These are phyloP conservation scores for Palythoa caribaeorum DNA, from an alignment of 92 coral and sea anemone species.

Conservation along the genomic window DNA sequence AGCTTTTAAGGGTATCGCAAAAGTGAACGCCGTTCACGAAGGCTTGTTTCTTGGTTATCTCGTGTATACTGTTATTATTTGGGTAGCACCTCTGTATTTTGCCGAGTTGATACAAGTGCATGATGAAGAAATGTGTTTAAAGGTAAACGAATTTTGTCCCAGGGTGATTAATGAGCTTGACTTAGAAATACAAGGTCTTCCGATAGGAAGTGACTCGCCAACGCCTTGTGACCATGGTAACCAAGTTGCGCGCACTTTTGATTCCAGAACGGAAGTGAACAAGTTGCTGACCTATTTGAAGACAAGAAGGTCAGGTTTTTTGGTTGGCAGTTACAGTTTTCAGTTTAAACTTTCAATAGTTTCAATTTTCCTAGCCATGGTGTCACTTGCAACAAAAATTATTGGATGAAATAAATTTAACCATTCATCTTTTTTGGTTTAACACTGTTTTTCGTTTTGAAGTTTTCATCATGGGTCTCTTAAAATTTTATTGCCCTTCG, in stretches of 20 bases:
- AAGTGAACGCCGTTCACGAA: conserved; percentile 51
- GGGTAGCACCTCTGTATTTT: conserved; percentile 71
- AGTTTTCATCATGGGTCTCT: too few species aligned
- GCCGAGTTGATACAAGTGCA: conserved; percentile 60
- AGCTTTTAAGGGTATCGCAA: conserved; percentile 33
- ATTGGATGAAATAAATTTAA: conserved; percentile 30
- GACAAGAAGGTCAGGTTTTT: conserved; percentile 66
- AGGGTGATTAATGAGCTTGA: conserved; percentile 52
- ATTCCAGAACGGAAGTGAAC: conserved; percentile 67
- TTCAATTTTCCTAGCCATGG: conserved; percentile 59
- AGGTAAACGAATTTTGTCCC: conserved; percentile 68
- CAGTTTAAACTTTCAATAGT: conserved; percentile 67
- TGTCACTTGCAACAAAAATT: conserved; percentile 54
- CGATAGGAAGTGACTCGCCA: too few species aligned
- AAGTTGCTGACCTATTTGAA: conserved; percentile 63
- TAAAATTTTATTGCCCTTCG: too few species aligned
- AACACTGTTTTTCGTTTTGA: too few species aligned
- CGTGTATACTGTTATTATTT: conserved; percentile 53
- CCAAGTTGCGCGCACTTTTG: conserved; percentile 47
- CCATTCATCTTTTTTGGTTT: too few species aligned
- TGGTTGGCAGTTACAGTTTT: conserved; percentile 71
- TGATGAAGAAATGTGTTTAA: conserved; percentile 56
- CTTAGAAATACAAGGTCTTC: neutral
- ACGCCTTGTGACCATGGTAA: neutral
- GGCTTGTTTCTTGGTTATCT: conserved; percentile 61